These are phyloP conservation scores for Sylvia atricapilla DNA, from an alignment of 2,113 vertebrate genomes.

Conservation along the genomic window DNA sequence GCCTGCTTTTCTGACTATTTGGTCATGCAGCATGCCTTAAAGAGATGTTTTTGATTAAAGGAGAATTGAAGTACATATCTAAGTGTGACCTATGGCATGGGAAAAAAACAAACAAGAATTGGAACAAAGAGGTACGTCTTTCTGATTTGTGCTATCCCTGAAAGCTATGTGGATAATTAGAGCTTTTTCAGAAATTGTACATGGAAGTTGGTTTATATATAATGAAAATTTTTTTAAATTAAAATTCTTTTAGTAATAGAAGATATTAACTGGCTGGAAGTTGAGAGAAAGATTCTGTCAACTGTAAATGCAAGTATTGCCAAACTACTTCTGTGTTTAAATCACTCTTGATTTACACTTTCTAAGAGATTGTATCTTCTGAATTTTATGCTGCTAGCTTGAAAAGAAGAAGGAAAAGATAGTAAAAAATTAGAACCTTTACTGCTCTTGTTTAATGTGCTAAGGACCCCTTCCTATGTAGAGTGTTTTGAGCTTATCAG, in stretches of 20 bases:
- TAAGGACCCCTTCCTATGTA: not conserved
- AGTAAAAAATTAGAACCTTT: not conserved
- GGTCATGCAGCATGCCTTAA: not conserved
- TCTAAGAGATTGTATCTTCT: not conserved
- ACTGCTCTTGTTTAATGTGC: not conserved
- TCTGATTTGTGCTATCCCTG: not conserved
- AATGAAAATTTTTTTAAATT: rapidly evolving
- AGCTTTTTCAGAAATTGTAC: not conserved
- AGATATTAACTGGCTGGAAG: not conserved
- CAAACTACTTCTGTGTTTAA: not conserved
- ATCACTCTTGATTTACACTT: not conserved
- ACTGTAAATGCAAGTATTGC: not conserved
- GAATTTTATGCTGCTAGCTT: not conserved
- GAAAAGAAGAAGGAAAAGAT: not conserved
- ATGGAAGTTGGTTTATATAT: not conserved
- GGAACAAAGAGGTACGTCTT: not conserved
- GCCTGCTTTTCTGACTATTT: not conserved
- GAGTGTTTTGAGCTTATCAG: not conserved
- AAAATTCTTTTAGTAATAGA: not conserved
- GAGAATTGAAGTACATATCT: not conserved
- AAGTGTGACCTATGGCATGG: not conserved
- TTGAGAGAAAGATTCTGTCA: not conserved
- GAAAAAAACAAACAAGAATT: not conserved
- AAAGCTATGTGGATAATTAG: not conserved
- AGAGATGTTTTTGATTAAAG: not conserved